A percentile compares a stretch with the other conserved stretches of the same genome.
phyloP scores from a whole-genome alignment of 2,888 invertebrate species.

The Phrixothrix hirtus region DNA sequence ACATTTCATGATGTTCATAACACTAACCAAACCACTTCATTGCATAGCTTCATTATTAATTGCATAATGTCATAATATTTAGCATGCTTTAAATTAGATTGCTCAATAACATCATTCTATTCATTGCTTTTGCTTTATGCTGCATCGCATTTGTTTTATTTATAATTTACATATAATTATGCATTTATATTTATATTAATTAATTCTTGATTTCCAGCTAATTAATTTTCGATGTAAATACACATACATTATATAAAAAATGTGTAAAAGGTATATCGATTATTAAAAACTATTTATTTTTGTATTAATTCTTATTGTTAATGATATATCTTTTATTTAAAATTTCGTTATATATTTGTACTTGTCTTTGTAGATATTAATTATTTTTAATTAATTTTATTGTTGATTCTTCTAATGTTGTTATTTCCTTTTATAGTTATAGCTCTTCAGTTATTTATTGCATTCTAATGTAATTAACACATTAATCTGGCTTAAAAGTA shows the following conservation, averaged over 20 bases:
- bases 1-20: slow-evolving; percentile 40
- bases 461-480: slow-evolving; percentile 44
- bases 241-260: too few species aligned
- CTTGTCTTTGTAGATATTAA: too few species aligned
- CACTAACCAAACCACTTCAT: slow-evolving; percentile 50
- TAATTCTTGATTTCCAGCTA: slow-evolving; percentile 15
- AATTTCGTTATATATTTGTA: not conserved
- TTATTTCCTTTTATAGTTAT: slow-evolving; percentile 16
- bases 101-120: slow-evolving; percentile 7
- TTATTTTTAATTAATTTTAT: not conserved
- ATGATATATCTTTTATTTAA: not conserved
- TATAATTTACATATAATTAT: not conserved
- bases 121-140: slow-evolving; percentile 23
- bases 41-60: slow-evolving; percentile 51
- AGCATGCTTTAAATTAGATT: slow-evolving; percentile 11
- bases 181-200: not conserved
- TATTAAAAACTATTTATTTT: too few species aligned
- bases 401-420: too few species aligned
- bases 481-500: slow-evolving; percentile 28
- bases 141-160: slow-evolving; percentile 6
- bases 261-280: too few species aligned
- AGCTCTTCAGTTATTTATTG: slow-evolving; percentile 28
- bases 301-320: too few species aligned
- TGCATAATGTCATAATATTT: slow-evolving; percentile 17
- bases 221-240: slow-evolving; percentile 1